phyloP scores from a whole-genome alignment of 2,113 vertebrate genomes.

The Anoplopoma fimbria region DNA sequence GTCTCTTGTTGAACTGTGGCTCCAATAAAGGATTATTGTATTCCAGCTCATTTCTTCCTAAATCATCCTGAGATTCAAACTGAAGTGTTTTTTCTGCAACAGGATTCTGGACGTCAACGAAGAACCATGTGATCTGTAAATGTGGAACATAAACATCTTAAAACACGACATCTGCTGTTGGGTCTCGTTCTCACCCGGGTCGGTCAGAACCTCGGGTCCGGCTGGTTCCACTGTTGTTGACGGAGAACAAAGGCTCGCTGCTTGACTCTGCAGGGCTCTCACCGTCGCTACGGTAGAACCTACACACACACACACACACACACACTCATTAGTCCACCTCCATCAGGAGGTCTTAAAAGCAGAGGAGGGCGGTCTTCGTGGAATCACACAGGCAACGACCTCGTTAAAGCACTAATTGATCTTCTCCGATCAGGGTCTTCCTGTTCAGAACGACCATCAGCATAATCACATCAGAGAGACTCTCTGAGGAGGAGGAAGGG shows the following conservation, averaged over 20 bases:
- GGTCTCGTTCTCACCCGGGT: slow-evolving; percentile 87
- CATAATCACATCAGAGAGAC: slow-evolving; percentile 69
- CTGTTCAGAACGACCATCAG: slow-evolving; percentile 55
- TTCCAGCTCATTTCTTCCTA: no score
- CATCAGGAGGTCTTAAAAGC: slow-evolving; percentile 51
- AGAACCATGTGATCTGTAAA: no score
- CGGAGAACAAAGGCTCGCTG: slow-evolving; percentile 91
- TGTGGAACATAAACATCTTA: no score
- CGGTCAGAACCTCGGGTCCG: slow-evolving; percentile 89
- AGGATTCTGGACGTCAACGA: no score
- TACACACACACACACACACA: slow-evolving; percentile 52
- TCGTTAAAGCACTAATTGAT: slow-evolving; percentile 64
- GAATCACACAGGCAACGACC: slow-evolving; percentile 44
- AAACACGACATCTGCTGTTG: no score
- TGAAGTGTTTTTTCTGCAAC: no score
- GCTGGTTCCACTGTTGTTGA: slow-evolving; percentile 89
- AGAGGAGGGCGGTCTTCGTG: slow-evolving; percentile 49
- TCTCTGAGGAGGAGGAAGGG: no score
- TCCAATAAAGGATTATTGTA: no score
- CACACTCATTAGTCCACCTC: slow-evolving; percentile 33
- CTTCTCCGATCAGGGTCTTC: slow-evolving; percentile 64
- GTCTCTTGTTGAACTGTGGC: no score
- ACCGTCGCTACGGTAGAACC: slow-evolving; percentile 93
- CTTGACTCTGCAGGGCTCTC: slow-evolving; percentile 93
- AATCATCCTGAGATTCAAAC: no score